Evolutionary conservation across 2,797 vertebrate species (phyloP).

Genomic region (Typhlichthys subterraneus): DNA sequence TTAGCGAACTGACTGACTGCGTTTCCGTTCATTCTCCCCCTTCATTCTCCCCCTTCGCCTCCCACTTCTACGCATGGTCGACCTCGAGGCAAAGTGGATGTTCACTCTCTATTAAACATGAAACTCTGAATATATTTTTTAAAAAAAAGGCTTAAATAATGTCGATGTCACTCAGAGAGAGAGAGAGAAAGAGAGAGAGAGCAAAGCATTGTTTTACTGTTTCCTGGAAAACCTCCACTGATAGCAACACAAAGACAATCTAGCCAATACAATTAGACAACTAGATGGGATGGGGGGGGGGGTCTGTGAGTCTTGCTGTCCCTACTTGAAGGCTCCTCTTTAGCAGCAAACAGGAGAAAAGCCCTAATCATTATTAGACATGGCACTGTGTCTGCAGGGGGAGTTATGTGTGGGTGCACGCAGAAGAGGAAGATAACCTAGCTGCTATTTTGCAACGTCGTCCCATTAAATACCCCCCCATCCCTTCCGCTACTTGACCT

Average conservation of each 20-base stretch:
- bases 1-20: slow-evolving; percentile 64
- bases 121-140: slow-evolving; percentile 39
- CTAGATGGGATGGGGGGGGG: slow-evolving; percentile 2
- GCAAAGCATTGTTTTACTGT: slow-evolving; percentile 48
- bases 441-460: slow-evolving; percentile 60
- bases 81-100: slow-evolving; percentile 51
- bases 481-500: slow-evolving; percentile 66
- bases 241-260: slow-evolving; percentile 55
- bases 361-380: background rate
- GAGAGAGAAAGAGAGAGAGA: too few relatives aligned
- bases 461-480: slow-evolving; percentile 55
- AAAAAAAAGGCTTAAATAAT: slow-evolving; percentile 38
- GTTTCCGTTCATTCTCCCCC: slow-evolving; percentile 31
- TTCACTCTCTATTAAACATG: slow-evolving; percentile 62
- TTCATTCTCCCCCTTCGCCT: too few relatives aligned
- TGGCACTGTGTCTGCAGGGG: background rate
- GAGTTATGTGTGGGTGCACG: slow-evolving; percentile 13
- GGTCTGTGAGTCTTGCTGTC: slow-evolving; percentile 31
- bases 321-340: slow-evolving; percentile 24
- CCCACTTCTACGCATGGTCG: slow-evolving; percentile 37
- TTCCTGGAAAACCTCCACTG: slow-evolving; percentile 55
- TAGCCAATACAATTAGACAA: slow-evolving; percentile 51
- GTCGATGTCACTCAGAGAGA: slow-evolving; percentile 11
- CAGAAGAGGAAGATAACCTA: slow-evolving; percentile 32
- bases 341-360: slow-evolving; percentile 15